Evolutionary conservation across 2,888 invertebrate species (phyloP).

Genomic region (Xestia sexstrigata): DNA sequence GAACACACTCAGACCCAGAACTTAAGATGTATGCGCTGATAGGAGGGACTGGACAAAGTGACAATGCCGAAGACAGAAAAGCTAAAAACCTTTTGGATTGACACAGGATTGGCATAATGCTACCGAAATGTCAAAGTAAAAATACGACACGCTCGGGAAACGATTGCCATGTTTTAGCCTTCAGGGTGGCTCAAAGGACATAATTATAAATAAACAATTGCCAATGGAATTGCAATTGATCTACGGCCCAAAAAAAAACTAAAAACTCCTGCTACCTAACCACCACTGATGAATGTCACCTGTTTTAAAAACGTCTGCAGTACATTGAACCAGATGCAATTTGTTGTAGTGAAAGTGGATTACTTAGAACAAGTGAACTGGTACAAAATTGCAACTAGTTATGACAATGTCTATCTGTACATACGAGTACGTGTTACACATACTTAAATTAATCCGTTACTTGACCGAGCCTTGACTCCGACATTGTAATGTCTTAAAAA

Average conservation of each 20-base stretch:
- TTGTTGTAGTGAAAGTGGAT: slow-evolving; percentile 58
- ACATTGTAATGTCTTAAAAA: background rate
- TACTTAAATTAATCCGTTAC: slow-evolving; percentile 48
- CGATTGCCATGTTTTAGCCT: background rate
- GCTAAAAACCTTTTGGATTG: background rate
- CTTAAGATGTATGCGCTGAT: no score
- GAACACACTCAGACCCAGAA: background rate
- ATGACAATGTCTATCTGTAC: slow-evolving; percentile 36
- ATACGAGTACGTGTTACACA: slow-evolving; percentile 45
- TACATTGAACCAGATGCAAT: slow-evolving; percentile 13
- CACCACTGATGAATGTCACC: background rate
- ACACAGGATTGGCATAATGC: background rate
- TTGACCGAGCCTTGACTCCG: slow-evolving; percentile 22
- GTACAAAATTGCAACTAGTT: slow-evolving; percentile 55
- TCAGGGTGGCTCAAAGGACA: background rate
- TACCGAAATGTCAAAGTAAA: background rate
- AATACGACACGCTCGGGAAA: background rate
- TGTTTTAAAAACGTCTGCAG: slow-evolving; percentile 5
- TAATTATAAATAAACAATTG: background rate
- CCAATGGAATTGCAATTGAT: background rate
- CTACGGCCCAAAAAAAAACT: background rate
- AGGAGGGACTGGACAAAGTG: background rate
- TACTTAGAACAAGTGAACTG: slow-evolving; percentile 44
- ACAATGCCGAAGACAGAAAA: background rate
- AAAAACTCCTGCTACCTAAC: background rate